These are phyloP conservation scores for Volucella bombylans DNA, from an alignment of 2,888 invertebrate genomes.

Conservation along the genomic window DNA sequence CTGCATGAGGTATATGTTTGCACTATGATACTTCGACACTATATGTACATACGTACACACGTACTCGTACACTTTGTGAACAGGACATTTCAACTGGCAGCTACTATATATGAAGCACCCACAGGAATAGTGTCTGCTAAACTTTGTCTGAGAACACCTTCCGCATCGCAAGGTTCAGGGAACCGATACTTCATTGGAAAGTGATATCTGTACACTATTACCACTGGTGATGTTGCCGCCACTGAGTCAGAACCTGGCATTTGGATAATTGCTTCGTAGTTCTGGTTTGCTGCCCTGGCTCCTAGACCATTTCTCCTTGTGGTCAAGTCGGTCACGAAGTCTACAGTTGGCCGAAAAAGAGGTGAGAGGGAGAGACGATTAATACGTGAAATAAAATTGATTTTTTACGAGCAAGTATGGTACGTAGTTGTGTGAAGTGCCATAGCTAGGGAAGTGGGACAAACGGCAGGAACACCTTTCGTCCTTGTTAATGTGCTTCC, in stretches of 20 bases:
- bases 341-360: not conserved
- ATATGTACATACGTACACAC: constrained; percentile 1
- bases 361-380: constrained; percentile 37
- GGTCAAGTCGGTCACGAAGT: constrained; percentile 20
- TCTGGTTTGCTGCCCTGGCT: constrained; percentile 6
- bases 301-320: not conserved
- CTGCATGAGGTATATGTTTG: constrained; percentile 9
- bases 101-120: constrained; percentile 23
- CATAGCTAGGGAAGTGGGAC: not conserved
- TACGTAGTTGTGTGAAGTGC: constrained; percentile 55
- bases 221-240: constrained; percentile 36
- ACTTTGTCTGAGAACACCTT: constrained; percentile 55
- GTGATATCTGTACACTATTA: constrained; percentile 32
- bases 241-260: constrained; percentile 62
- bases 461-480: constrained; percentile 17
- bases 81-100: constrained; percentile 47
- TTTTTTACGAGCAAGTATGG: constrained; percentile 68
- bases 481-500: constrained; percentile 49
- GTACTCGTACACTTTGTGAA: not conserved
- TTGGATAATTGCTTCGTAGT: constrained; percentile 67
- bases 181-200: constrained; percentile 50
- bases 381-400: constrained; percentile 70
- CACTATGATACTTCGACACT: not conserved
- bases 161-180: constrained; percentile 46
- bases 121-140: constrained; percentile 33